Evolutionary conservation across 2,113 vertebrate species (phyloP).

Genomic region (Carassius auratus): DNA sequence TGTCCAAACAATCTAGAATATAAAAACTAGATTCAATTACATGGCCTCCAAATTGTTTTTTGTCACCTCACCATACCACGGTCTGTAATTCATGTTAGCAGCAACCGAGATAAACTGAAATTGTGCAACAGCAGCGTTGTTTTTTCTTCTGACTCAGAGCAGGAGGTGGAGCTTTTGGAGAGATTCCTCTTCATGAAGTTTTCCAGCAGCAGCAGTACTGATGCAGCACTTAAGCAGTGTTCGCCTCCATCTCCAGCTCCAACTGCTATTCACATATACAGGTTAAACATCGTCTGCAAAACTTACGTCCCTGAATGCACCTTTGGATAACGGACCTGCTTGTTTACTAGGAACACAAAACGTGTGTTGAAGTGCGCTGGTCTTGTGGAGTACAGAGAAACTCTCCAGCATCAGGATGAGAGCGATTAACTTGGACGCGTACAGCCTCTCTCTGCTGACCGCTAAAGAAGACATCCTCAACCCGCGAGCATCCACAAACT

Average conservation of each 20-base stretch:
- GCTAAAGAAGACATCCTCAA: conserved; percentile 84
- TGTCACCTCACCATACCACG: not conserved
- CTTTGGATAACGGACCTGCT: not conserved
- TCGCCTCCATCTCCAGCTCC: not conserved
- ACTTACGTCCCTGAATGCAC: conserved; percentile 1
- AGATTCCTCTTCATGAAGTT: conserved; percentile 60
- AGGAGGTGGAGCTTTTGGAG: conserved; percentile 75
- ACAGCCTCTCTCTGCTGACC: conserved; percentile 81
- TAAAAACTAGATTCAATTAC: not conserved
- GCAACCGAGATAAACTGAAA: conserved; percentile 57
- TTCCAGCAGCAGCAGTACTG: not conserved
- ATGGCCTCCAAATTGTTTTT: not conserved
- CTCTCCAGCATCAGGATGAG: conserved; percentile 69
- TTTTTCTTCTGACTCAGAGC: conserved; percentile 61
- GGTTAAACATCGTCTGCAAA: not conserved
- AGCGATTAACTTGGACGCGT: conserved; percentile 80
- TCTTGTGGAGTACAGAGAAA: conserved; percentile 63
- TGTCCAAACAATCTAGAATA: not conserved
- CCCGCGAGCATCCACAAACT: conserved; percentile 79
- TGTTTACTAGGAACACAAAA: not conserved
- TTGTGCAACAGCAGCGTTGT: conserved; percentile 68
- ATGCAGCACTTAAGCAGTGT: conserved; percentile 18
- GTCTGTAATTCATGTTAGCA: conserved; percentile 13
- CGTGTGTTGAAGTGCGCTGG: conserved; percentile 52
- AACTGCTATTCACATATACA: not conserved